A percentile compares a stretch with the other conserved stretches of the same genome.
These are phyloP conservation scores for Semnornis frantzii DNA, from an alignment of 2,113 vertebrate genomes.

Conservation along the genomic window DNA sequence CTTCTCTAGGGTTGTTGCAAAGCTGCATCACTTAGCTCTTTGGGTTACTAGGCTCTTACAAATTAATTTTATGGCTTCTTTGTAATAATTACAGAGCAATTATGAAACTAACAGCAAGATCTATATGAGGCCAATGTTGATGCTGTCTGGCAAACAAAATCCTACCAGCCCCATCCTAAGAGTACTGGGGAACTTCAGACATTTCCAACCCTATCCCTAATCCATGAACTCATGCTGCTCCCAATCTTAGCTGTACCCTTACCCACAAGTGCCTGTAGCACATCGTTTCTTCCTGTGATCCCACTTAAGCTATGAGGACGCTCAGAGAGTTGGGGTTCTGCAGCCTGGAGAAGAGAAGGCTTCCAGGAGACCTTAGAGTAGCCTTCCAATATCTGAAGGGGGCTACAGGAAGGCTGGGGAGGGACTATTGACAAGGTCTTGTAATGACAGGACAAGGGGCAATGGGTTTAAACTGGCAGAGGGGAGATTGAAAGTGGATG, in stretches of 20 bases:
- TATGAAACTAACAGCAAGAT: neutral
- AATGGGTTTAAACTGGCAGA: no score
- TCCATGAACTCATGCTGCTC: fast-evolving
- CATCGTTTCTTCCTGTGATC: neutral
- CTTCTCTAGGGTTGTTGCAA: neutral
- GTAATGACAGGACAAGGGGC: no score
- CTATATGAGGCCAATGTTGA: neutral
- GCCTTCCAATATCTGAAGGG: no score
- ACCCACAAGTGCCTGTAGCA: neutral
- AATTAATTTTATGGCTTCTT: neutral
- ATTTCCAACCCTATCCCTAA: neutral
- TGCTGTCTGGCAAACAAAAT: neutral
- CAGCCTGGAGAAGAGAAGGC: no score
- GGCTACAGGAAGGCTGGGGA: no score
- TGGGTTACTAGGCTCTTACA: neutral
- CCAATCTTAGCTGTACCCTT: neutral
- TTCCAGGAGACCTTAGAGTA: no score
- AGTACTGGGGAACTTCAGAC: neutral
- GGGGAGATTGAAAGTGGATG: no score
- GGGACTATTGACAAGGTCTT: no score
- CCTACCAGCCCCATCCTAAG: neutral
- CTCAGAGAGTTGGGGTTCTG: no score
- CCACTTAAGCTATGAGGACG: neutral
- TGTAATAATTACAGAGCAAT: neutral
- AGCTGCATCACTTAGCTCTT: neutral